Evolutionary conservation across 1,140 invertebrate genomes (phyloP).

Genomic region (Carcinoscorpius rotundicauda): DNA sequence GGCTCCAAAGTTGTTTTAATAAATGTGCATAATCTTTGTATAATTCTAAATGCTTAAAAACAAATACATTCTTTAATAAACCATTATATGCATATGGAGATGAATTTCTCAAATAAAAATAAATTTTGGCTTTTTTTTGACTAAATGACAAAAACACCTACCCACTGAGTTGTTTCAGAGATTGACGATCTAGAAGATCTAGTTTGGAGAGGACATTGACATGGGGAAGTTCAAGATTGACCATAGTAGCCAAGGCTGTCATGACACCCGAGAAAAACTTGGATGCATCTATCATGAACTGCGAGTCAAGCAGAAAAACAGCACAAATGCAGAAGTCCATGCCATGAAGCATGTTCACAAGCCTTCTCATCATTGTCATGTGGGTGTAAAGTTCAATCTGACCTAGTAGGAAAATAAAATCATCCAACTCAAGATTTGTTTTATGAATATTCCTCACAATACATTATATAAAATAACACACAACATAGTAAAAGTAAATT

Average conservation of each 20-base stretch:
- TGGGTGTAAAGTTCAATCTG: slow-evolving; percentile 99
- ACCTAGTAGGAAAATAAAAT: slow-evolving; percentile 35
- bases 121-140: too few species aligned
- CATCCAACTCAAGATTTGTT: too few species aligned
- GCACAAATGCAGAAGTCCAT: slow-evolving; percentile 59
- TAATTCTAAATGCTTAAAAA: too few species aligned
- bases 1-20: too few species aligned
- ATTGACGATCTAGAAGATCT: slow-evolving; percentile 72
- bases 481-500: too few species aligned
- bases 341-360: slow-evolving; percentile 58
- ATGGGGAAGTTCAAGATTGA: slow-evolving; percentile 90
- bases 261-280: slow-evolving; percentile 93
- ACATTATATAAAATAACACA: too few species aligned
- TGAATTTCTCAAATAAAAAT: too few species aligned
- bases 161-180: not conserved
- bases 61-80: too few species aligned
- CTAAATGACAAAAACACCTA: not conserved
- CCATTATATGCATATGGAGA: too few species aligned
- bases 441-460: too few species aligned
- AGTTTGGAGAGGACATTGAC: slow-evolving; percentile 92
- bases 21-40: too few species aligned
- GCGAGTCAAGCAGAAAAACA: slow-evolving; percentile 87
- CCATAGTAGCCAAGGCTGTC: slow-evolving; percentile 89
- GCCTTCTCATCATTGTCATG: slow-evolving; percentile 69
- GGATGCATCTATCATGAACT: slow-evolving; percentile 89